Evolutionary conservation across 2,888 invertebrate species (phyloP), one percentile per base, ranked within the genome.

Genomic region (Erebia palarica): DNA sequence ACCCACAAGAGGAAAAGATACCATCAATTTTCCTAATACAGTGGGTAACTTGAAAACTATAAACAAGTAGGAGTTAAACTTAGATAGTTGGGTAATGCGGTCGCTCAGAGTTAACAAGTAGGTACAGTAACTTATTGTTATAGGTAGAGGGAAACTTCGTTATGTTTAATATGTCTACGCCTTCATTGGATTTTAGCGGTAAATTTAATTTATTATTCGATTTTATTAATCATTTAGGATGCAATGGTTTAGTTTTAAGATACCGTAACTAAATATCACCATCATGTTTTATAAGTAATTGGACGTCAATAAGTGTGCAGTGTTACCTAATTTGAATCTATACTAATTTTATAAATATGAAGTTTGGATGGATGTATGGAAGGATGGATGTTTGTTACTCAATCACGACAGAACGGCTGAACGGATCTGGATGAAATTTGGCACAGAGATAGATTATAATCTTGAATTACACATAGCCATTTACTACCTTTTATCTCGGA

Each of bases 71-170:
- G 59, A 67, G 59, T 67, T 59, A 67, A 67, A 67, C 57, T 65
- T 65, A 57, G 58, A 67, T 67, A 67, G 59, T 59, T 59, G 59
- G 58, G 36, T 49, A 47, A 49, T 67, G 67, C 67, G 67, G 67
- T 67, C 67, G 49, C 58, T 67, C 67, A 67, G 49, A 67, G 67
- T 67, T 67, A 59, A 59, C 67, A 67, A 67, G 67, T n/a, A n/a
- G n/a, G n/a, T 67, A 49, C n/a, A 21, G 13, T 49, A 67, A 67
- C 59, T 67, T 66, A 65, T 67, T 67, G 67, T 67, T 67, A 59
- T 49, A 49, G 58, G 65, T 44, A 9, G 65, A 18, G 44, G 57
- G 27, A 36, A 67, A 67, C 47, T 59, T 67, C 49, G 21, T 59
- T 44, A 18, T 57, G 65, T 55, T 42, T 65, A 65, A 51, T 55